A percentile compares a stretch with the other conserved stretches of the same genome.
Evolutionary conservation across 1,140 invertebrate genomes (phyloP).

Genomic region (Ectropis grisescens): DNA sequence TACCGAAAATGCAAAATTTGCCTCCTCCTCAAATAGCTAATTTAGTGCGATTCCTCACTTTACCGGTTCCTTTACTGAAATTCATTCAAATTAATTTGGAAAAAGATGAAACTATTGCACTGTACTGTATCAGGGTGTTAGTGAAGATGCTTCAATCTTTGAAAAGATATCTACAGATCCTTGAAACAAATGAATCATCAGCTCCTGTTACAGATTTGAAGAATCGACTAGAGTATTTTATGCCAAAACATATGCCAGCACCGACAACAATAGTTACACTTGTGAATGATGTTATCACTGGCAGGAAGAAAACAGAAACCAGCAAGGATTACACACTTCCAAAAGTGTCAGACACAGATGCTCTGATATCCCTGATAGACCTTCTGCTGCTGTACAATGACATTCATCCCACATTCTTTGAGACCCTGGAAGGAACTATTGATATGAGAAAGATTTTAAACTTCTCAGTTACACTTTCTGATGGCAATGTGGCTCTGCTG

Average conservation of each 20-base stretch:
- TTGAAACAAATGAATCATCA: conserved; percentile 31
- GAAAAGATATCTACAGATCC: conserved; percentile 47
- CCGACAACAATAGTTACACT: conserved; percentile 60
- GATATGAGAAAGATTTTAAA: conserved; percentile 64
- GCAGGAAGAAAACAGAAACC: conserved; percentile 11
- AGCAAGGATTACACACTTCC: conserved; percentile 35
- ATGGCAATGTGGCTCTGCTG: conserved; percentile 58
- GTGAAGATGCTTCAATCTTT: conserved; percentile 62
- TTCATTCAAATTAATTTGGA: conserved; percentile 47
- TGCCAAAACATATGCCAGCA: conserved; percentile 68
- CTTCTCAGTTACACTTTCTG: conserved; percentile 35
- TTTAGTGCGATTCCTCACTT: conserved; percentile 63
- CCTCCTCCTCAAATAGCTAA: conserved; percentile 53
- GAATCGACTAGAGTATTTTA: conserved; percentile 54
- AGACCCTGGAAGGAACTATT: conserved; percentile 53
- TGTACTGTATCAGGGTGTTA: conserved; percentile 61
- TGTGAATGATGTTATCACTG: conserved; percentile 54
- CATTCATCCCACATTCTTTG: conserved; percentile 68
- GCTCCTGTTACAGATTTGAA: conserved; percentile 46
- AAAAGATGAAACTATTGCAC: conserved; percentile 52
- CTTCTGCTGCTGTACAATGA: conserved; percentile 71
- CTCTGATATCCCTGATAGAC: conserved; percentile 67
- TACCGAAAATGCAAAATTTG: conserved; percentile 43
- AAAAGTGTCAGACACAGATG: conserved; percentile 37
- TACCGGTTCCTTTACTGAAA: conserved; percentile 67